Percentiles rank a stretch among this genome's conserved stretches.
These are phyloP conservation scores for Liparis tanakae DNA, from an alignment of 2,797 vertebrate genomes.

Conservation along the genomic window DNA sequence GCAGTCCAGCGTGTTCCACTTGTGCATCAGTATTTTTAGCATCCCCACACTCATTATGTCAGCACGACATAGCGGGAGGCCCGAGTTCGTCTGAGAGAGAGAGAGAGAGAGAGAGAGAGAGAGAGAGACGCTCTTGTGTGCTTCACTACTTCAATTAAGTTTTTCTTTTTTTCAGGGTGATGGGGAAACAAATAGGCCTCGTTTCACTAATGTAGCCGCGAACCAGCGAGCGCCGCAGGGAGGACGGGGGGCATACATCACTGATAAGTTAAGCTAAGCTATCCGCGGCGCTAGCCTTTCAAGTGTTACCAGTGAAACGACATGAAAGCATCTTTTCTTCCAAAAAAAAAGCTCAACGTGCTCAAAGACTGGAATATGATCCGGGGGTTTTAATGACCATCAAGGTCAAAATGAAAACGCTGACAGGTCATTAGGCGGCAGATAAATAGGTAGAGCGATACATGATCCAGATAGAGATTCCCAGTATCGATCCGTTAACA, in stretches of 20 bases:
- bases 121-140: constrained; percentile 56
- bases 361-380: constrained; percentile 59
- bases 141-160: constrained; percentile 36
- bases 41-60: constrained; percentile 68
- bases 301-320: constrained; percentile 51
- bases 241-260: constrained; percentile 52
- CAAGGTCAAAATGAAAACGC: constrained; percentile 37
- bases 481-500: constrained; percentile 65
- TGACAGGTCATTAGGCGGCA: constrained; percentile 54
- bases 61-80: constrained; percentile 62
- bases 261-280: constrained; percentile 21
- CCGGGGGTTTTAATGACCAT: constrained; percentile 45
- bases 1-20: constrained; percentile 66
- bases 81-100: constrained; percentile 9
- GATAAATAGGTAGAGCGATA: constrained; percentile 58
- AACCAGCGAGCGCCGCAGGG: constrained; percentile 5
- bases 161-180: constrained; percentile 43
- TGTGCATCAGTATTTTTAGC: constrained; percentile 81
- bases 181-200: constrained; percentile 40
- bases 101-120: constrained; percentile 19
- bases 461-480: constrained; percentile 56
- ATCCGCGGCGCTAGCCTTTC: constrained; percentile 35
- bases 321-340: constrained; percentile 64
- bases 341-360: constrained; percentile 26
- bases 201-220: constrained; percentile 6